Conservation (phyloP, 2,113 vertebrate genomes). For the Corvus cornix region DNA sequence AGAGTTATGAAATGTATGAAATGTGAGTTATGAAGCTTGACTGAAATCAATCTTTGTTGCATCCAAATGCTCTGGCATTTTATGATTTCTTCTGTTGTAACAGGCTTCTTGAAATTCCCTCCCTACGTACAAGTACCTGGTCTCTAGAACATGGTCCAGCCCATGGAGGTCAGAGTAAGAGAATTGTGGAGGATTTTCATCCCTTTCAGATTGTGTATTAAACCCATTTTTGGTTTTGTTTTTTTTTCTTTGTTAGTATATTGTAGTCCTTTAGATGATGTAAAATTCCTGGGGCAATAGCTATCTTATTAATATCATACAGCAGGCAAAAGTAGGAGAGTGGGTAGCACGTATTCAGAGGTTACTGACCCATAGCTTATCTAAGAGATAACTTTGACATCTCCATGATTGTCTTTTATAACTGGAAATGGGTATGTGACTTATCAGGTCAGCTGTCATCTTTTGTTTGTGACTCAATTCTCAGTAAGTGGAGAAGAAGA, state of each 20-base stretch:
- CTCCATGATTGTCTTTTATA: background rate
- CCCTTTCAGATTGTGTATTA: background rate
- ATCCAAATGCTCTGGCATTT: background rate
- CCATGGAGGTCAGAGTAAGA: background rate
- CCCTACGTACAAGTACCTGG: fast-evolving
- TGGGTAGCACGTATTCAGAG: background rate
- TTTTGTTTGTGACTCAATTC: background rate
- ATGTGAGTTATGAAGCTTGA: background rate
- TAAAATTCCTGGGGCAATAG: background rate
- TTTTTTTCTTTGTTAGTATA: background rate
- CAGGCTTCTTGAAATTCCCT: background rate
- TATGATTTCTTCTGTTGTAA: background rate
- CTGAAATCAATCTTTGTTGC: background rate
- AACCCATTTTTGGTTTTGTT: background rate
- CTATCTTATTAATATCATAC: background rate
- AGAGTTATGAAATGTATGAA: background rate
- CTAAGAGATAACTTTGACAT: background rate
- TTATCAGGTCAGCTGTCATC: background rate
- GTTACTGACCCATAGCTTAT: background rate
- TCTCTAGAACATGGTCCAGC: background rate
- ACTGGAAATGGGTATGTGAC: background rate
- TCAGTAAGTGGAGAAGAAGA: background rate
- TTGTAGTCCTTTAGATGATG: background rate
- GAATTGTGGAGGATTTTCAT: fast-evolving
- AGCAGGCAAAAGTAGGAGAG: background rate